phyloP scores from a whole-genome alignment of 2,888 invertebrate species.

The Trichacis sp. region DNA sequence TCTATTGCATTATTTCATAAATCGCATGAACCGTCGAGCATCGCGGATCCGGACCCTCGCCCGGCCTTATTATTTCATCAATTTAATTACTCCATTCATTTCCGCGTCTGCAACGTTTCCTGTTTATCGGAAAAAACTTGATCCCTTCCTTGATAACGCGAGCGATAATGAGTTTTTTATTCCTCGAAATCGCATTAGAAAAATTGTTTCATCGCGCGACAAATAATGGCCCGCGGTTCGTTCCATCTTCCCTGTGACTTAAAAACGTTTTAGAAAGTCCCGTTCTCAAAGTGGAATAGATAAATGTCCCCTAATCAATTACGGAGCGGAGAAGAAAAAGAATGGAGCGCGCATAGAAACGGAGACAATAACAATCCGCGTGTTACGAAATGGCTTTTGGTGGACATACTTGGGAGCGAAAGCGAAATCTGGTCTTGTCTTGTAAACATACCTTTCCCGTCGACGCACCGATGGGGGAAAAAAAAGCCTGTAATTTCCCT shows the following conservation, averaged over 20 bases:
- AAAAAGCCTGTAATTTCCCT: constrained; percentile 37
- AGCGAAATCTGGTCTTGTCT: constrained; percentile 43
- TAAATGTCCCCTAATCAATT: constrained; percentile 51
- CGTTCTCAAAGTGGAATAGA: constrained; percentile 43
- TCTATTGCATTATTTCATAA: constrained; percentile 29
- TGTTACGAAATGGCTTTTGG: constrained; percentile 41
- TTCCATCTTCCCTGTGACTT: constrained; percentile 32
- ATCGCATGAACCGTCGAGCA: constrained; percentile 24
- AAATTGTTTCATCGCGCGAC: background rate
- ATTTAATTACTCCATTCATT: constrained; percentile 56
- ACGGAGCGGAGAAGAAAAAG: constrained; percentile 18
- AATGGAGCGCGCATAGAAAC: constrained; percentile 18
- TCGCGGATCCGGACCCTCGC: constrained; percentile 25
- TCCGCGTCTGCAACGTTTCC: constrained; percentile 59
- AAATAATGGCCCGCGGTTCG: constrained; percentile 1
- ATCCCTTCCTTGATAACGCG: constrained; percentile 13
- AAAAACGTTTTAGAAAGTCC: constrained; percentile 57
- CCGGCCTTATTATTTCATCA: constrained; percentile 35
- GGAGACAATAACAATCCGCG: constrained; percentile 44
- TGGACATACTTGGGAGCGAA: constrained; percentile 35
- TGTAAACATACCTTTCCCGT: constrained; percentile 40
- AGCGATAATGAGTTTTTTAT: background rate
- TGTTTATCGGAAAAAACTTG: constrained; percentile 38
- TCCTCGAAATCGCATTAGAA: no score
- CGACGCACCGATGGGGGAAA: constrained; percentile 27